Percentiles rank a stretch among this genome's conserved stretches.
These are phyloP conservation scores for Pithys albifrons DNA, from an alignment of 2,113 vertebrate species.

Conservation along the genomic window DNA sequence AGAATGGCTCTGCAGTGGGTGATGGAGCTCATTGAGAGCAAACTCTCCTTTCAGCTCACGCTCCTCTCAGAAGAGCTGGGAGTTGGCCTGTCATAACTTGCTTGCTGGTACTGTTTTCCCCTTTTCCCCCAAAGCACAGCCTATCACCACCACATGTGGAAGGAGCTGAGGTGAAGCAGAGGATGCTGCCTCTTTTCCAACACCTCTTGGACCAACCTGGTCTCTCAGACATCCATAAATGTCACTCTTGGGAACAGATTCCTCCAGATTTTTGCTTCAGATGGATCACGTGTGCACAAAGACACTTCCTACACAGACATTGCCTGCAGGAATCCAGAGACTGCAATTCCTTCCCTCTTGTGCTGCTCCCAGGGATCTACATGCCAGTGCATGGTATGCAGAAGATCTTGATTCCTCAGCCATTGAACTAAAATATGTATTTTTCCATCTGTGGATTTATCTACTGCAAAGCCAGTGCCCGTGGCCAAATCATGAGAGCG, in stretches of 20 bases:
- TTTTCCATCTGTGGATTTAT: background rate
- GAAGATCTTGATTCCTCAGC: background rate
- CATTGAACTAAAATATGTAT: background rate
- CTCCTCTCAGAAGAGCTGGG: background rate
- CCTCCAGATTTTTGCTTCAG: background rate
- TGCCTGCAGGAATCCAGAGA: background rate
- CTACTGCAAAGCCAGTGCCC: background rate
- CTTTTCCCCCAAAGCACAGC: background rate
- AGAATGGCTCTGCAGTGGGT: background rate
- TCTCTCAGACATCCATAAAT: background rate
- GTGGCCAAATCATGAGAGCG: background rate
- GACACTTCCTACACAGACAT: rapidly evolving
- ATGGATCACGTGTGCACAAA: background rate
- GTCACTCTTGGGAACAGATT: background rate
- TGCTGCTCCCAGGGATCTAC: background rate
- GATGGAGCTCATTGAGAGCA: background rate
- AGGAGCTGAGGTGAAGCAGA: background rate
- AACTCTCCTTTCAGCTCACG: background rate
- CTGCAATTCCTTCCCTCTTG: background rate
- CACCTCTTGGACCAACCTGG: background rate
- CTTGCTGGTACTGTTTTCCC: background rate
- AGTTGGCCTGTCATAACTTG: background rate
- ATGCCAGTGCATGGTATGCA: background rate
- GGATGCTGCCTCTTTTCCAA: background rate
- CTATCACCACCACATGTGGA: rapidly evolving